Percentiles rank a stretch among this genome's conserved stretches.
Evolutionary conservation across 2,797 vertebrate genomes (phyloP).

Genomic region (Cryptoblepharus egeriae): DNA sequence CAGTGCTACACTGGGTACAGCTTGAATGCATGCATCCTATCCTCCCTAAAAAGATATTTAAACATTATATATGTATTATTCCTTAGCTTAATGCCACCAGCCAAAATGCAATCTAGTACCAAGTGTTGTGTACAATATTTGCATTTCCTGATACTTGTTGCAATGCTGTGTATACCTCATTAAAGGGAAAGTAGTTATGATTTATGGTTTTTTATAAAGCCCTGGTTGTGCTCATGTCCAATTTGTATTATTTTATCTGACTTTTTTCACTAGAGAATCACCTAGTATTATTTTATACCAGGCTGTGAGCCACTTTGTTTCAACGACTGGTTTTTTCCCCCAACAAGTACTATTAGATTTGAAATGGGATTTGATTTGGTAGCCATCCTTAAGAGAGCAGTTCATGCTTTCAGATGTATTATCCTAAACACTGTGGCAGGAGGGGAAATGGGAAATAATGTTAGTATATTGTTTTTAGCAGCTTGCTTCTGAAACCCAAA

Average conservation of each 20-base stretch:
- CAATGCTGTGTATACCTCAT: conserved; percentile 25
- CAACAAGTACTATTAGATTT: background rate
- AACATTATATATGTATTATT: conserved; percentile 10
- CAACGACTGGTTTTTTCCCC: background rate
- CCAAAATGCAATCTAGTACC: conserved; percentile 1
- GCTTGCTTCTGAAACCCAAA: background rate
- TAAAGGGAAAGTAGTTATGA: background rate
- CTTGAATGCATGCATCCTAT: conserved; percentile 31
- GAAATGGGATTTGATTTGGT: background rate
- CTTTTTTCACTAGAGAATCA: background rate
- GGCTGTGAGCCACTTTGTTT: background rate
- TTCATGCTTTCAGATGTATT: conserved; percentile 37
- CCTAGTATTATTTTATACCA: background rate
- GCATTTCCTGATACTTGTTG: conserved; percentile 66
- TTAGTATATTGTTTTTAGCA: conserved; percentile 15
- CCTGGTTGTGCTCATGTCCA: background rate
- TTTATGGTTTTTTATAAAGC: background rate
- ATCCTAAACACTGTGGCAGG: background rate
- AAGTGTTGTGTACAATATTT: conserved; percentile 9
- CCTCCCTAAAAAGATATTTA: conserved; percentile 8
- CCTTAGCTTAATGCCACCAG: background rate
- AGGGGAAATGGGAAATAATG: background rate
- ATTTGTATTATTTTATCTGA: background rate
- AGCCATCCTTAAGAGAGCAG: conserved; percentile 10
- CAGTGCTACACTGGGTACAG: conserved; percentile 70